Evolutionary conservation across 2,797 vertebrate genomes (phyloP).

Genomic region (Yasuhikotakia modesta): DNA sequence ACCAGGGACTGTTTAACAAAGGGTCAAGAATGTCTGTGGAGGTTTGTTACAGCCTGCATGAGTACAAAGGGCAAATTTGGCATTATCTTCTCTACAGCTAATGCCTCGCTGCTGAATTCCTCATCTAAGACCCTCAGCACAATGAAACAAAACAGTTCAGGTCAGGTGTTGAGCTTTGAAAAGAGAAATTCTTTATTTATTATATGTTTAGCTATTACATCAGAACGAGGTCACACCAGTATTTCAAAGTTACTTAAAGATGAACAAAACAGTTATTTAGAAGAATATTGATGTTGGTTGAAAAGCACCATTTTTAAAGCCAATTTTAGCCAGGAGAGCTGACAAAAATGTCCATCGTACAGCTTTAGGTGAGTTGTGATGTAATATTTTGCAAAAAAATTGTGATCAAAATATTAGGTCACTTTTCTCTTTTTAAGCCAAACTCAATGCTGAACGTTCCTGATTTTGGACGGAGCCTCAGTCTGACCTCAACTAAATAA

Average conservation of each 20-base stretch:
- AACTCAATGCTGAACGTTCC: no score
- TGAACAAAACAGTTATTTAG: no score
- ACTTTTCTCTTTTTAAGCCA: neutral
- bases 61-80: slow-evolving; percentile 47
- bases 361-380: no score
- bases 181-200: neutral
- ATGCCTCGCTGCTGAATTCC: slow-evolving; percentile 41
- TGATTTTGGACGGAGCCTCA: no score
- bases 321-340: no score
- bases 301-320: no score
- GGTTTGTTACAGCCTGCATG: slow-evolving; percentile 49
- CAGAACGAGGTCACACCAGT: neutral
- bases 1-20: slow-evolving; percentile 69
- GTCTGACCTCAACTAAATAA: neutral
- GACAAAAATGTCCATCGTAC: no score
- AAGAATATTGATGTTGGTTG: no score
- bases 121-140: slow-evolving; percentile 20
- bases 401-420: neutral
- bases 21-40: slow-evolving; percentile 62
- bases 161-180: neutral
- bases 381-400: no score
- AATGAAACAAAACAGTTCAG: slow-evolving; percentile 23
- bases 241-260: neutral
- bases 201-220: neutral
- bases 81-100: slow-evolving; percentile 37